These are phyloP conservation scores for Ashinkailepas kermadecensis DNA, from an alignment of 2,888 invertebrate species.

Conservation along the genomic window DNA sequence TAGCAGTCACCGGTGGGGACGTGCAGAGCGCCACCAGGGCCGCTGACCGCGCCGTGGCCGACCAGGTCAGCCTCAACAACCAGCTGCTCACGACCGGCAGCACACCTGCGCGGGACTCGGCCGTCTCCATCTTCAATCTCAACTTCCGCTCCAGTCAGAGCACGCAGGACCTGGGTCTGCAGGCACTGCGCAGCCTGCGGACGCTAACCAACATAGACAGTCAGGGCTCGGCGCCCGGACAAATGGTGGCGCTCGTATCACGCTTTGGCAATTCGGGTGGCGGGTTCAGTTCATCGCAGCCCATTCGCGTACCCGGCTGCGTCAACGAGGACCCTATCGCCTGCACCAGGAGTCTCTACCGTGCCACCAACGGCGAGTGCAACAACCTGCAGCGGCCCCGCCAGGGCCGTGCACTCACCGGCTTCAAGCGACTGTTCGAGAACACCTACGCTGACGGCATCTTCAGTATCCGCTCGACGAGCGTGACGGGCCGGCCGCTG, in stretches of 20 bases:
- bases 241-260: background rate
- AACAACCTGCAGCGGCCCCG: constrained; percentile 17
- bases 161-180: background rate
- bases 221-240: background rate
- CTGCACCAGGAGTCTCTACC: background rate
- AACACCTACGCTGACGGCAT: background rate
- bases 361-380: background rate
- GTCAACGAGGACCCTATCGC: background rate
- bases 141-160: background rate
- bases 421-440: background rate
- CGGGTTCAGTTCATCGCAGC: background rate
- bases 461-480: background rate
- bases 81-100: background rate
- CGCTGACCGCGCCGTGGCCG: background rate
- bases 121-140: background rate
- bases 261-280: background rate
- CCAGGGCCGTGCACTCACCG: background rate
- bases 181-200: background rate
- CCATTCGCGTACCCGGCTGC: background rate
- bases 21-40: background rate
- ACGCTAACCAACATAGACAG: background rate
- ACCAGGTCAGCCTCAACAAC: background rate
- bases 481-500: constrained; percentile 34
- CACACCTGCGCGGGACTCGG: background rate
- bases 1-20: background rate